Conservation (phyloP, 2,888 invertebrate genomes). For the Drosophila antonietae region DNA sequence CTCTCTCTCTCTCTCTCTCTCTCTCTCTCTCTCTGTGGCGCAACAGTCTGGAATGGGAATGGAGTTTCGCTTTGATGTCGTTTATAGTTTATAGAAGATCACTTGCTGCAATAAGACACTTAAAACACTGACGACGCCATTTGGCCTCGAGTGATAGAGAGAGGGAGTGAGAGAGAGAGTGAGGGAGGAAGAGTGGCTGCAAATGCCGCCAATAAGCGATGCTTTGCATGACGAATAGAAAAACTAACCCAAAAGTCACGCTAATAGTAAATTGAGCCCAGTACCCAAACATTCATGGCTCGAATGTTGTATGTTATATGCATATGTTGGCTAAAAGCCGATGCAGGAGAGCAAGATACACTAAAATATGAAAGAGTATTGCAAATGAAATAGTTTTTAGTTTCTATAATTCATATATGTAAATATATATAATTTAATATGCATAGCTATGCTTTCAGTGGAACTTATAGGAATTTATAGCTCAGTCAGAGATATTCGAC, state of each 20-base stretch:
- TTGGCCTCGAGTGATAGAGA: slow-evolving; percentile 19
- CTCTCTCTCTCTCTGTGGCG: slow-evolving; percentile 1
- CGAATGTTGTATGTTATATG: slow-evolving; percentile 32
- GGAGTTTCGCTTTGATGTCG: slow-evolving; percentile 33
- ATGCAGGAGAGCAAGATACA: neutral
- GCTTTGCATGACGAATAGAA: slow-evolving; percentile 77
- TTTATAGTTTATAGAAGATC: slow-evolving; percentile 68
- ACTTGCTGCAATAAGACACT: slow-evolving; percentile 73
- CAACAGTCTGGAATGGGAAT: slow-evolving; percentile 43
- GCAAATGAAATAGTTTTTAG: neutral
- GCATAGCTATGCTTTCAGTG: neutral
- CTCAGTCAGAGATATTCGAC: neutral
- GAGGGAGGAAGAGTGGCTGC: slow-evolving; percentile 5
- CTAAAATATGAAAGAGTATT: neutral
- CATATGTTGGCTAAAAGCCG: slow-evolving; percentile 44
- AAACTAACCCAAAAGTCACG: slow-evolving; percentile 80
- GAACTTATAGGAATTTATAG: neutral
- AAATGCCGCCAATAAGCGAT: slow-evolving; percentile 67
- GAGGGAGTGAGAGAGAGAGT: neutral
- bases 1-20: neutral
- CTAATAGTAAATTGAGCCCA: slow-evolving; percentile 78
- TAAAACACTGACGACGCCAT: slow-evolving; percentile 48
- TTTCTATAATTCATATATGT: neutral
- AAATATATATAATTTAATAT: neutral
- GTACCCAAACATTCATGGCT: slow-evolving; percentile 49